Base-by-base conservation (phyloP, 2,888 invertebrate genomes). In the Pheosia gnoma region DNA sequence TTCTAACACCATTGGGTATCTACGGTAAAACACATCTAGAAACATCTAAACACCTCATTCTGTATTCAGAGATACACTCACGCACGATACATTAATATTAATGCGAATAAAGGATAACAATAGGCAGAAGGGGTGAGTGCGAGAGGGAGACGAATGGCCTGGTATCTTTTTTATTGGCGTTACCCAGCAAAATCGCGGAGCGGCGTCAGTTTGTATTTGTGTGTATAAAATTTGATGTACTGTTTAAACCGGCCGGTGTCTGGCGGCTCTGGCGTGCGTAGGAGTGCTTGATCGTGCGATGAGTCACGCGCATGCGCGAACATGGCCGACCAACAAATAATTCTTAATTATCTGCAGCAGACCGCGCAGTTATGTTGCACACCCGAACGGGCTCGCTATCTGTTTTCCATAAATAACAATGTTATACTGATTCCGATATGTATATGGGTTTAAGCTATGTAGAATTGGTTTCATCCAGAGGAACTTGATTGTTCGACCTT, bases 321-420 rank as follows among this genome's bases (percentile, higher is more conserved):
- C 79, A 90, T 89, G 90, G 89, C 89, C 69, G 82, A 76, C 76
- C 73, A 82, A 88, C 87, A 87, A 82, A 88, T 87, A 87, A 88
- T 87, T 84, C 84, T 82, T 85, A 88, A 88, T 89, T 86, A 88
- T 88, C 84, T 78, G 78, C 78, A 72, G 62, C 69, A 71, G 68
- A 72, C 70, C 72, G 68, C 62, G 66, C 75, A 67, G 63, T 61
- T 71, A 68, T 63, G 66, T 70, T 64, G 66, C 65, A 66, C 65
- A 51, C 58, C 61, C 59, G 59, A 69, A 57, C 66, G 62, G 63
- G 62, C 61, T 63, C 73, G 72, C 70, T 80, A 75, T 76, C 74
- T 69, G 59, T 65, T 67, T 67, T 59, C 25, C 55, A 65, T 68
- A 66, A 69, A 72, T 67, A 68, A 58, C 58, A 68, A 65, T 63